These are phyloP conservation scores for Saguinus imperator DNA, from an alignment of 2,113 vertebrate species.

Conservation along the genomic window DNA sequence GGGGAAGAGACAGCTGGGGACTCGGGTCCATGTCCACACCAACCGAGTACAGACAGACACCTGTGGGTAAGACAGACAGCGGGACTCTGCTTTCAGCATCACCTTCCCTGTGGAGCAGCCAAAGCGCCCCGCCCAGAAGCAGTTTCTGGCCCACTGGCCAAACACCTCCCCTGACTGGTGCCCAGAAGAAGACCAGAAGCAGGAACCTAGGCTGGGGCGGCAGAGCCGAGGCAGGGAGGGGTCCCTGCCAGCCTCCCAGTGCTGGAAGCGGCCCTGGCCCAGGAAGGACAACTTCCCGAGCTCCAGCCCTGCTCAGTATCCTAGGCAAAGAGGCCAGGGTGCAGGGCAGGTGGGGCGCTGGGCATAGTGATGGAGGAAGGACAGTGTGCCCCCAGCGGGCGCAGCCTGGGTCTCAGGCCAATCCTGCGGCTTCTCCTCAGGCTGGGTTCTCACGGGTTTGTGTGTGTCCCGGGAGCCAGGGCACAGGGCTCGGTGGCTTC, in stretches of 20 bases:
- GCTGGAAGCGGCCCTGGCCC: background rate
- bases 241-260: background rate
- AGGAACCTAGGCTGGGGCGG: background rate
- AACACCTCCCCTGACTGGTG: background rate
- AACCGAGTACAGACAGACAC: background rate
- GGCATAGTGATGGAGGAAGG: background rate
- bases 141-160: background rate
- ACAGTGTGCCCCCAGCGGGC: background rate
- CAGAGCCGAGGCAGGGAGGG: background rate
- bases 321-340: background rate
- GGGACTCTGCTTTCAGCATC: background rate
- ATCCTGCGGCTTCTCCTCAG: background rate
- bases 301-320: background rate
- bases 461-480: background rate
- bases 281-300: background rate
- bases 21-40: background rate
- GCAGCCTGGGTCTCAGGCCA: background rate
- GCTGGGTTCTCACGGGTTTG: background rate
- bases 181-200: background rate
- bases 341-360: background rate
- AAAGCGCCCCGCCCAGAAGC: slow-evolving; percentile 46
- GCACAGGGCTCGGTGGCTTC: background rate
- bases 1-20: background rate
- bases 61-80: background rate
- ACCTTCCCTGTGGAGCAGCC: slow-evolving; percentile 10